These are phyloP conservation scores for Aporophyla lueneburgensis DNA, from an alignment of 2,888 invertebrate species.

Conservation along the genomic window DNA sequence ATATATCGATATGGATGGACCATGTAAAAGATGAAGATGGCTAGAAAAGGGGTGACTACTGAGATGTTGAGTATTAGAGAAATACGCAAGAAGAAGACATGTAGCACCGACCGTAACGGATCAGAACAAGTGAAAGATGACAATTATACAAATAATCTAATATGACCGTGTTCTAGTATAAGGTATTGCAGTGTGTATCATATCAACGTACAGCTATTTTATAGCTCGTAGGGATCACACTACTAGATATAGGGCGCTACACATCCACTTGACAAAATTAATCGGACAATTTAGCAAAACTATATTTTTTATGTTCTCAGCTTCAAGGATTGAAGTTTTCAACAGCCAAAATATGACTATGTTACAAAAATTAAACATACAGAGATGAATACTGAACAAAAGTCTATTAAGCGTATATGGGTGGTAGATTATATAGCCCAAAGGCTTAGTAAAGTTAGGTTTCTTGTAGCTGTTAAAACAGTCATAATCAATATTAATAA, in stretches of 20 bases:
- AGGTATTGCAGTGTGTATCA: background rate
- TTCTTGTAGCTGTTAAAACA: background rate
- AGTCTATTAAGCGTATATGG: background rate
- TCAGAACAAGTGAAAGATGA: too few species aligned
- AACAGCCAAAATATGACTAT: background rate
- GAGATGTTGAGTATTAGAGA: too few species aligned
- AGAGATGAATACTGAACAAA: background rate
- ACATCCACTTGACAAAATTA: background rate
- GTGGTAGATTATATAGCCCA: background rate
- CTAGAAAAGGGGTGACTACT: too few species aligned
- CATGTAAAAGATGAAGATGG: too few species aligned
- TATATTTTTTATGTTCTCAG: background rate
- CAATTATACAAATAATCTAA: too few species aligned
- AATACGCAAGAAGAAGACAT: too few species aligned
- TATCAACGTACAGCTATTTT: background rate
- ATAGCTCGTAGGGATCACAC: background rate
- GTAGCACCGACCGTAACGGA: too few species aligned
- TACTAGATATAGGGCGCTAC: background rate
- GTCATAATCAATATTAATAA: background rate
- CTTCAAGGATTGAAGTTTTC: background rate
- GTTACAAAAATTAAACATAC: background rate
- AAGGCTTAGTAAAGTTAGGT: background rate
- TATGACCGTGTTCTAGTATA: too few species aligned
- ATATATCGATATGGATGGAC: too few species aligned
- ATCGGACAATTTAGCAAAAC: background rate